Base-by-base conservation (phyloP, 2,797 vertebrate genomes). In the Chaenodraco wilsoni region DNA sequence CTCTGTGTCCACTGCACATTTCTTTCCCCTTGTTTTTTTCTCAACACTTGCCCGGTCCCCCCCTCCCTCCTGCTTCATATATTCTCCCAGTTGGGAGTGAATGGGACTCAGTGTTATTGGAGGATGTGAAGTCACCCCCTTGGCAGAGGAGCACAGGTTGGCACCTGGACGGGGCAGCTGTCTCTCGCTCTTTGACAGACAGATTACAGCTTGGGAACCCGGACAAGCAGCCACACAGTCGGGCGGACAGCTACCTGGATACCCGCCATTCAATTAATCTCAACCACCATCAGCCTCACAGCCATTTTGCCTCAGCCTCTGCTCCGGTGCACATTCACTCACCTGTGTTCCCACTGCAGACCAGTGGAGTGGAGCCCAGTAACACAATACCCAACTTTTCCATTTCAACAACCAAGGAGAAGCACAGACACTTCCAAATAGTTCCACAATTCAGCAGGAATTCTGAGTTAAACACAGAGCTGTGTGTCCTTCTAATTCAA, bases 111-210 rank as follows among this genome's bases (percentile, higher is more conserved):
- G 82, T 90, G 85, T 81, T 79, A 55, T 69, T 57, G 76, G 85
- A 88, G 82, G 88, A 89, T 81, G 82, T 92, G 88, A 89, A 90
- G 86, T 91, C 91, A 92, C 76, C 51, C 21, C 50, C 33, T 73
- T 91, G 89, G 89, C 87, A 79, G 19, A 44, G 54, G 65, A 87
- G 75, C 83, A 88, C 74, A 84, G 81, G 68, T 72, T 84, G 86
- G 84, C 91, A 89, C 88, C 89, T 91, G 90, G 86, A 85, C 40
- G 67, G 61, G 88, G 82, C 85, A 86, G 89, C 86, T 90, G 87
- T 84, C 80, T 76, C 33, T 6, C 78, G 76, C 82, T 52, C 64
- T 87, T 79, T 85, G 80, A 91, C 84, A 84, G 91, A 88, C 85
- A 85, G 86, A 84, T 80, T 86, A 85, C 74, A 84, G 76, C 81